A percentile compares a stretch with the other conserved stretches of the same genome.
Conservation (phyloP, 2,797 vertebrate genomes). For the Argya squamiceps region DNA sequence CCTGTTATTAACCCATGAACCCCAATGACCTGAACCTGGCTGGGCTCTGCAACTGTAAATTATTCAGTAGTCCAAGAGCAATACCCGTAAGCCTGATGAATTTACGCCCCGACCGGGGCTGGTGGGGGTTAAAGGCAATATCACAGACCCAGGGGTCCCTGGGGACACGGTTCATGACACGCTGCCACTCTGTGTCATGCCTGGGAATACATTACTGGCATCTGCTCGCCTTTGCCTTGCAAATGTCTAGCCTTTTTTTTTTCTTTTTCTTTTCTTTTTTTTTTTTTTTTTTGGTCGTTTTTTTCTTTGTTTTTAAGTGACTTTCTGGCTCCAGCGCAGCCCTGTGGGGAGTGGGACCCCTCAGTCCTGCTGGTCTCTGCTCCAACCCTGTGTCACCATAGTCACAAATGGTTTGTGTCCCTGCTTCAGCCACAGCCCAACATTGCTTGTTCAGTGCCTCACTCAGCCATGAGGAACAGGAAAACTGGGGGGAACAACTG, state of each 20-base stretch:
- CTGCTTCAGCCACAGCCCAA: neutral
- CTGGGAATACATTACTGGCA: constrained; percentile 77
- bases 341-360: neutral
- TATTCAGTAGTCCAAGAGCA: constrained; percentile 90
- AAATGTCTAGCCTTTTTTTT: neutral
- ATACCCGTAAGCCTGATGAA: constrained; percentile 83
- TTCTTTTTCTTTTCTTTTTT: neutral
- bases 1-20: constrained; percentile 98
- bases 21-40: constrained; percentile 82
- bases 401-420: neutral
- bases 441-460: rapidly evolving
- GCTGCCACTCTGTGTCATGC: constrained; percentile 81
- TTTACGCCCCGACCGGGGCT: constrained; percentile 79
- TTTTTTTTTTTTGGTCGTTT: too few relatives aligned
- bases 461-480: rapidly evolving
- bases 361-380: neutral
- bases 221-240: constrained; percentile 31
- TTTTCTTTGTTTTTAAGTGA: neutral
- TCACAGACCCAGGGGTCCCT: constrained; percentile 78
- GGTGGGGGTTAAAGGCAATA: constrained; percentile 86
- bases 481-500: neutral
- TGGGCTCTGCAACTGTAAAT: constrained; percentile 84
- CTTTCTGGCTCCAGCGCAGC: neutral
- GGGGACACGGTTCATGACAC: constrained; percentile 72
- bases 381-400: rapidly evolving